Base-by-base conservation (phyloP, 1,140 invertebrate species). In the Megalonaias nervosa region DNA sequence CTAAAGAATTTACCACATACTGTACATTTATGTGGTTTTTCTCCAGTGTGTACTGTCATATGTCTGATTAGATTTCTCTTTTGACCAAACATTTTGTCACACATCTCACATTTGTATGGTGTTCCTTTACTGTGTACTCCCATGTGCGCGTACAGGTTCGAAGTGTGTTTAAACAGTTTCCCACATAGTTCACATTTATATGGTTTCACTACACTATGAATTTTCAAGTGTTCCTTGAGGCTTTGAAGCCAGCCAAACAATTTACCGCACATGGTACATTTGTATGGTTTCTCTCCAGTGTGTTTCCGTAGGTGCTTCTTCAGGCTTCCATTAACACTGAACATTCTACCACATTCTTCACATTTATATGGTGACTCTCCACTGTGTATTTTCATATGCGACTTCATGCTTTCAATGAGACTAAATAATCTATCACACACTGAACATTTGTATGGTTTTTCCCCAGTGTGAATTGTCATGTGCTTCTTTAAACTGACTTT, bases 301-400 rank as follows among this genome's bases (percentile, higher is more conserved):
- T 91, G 90, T 9, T 94, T 94, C 88, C 95, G 94, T 81, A 94
- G 91, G 92, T 86, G 95, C 93, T 92, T 95, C 94, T 89, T 97
- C 96, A 88, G 96, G 91, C 99, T 99, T 61, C 98, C 97, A 69
- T 97, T 98, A 88, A 99, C 97, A 15, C 96, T 98, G 90, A 99
- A 99, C 85, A 96, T 94, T 64, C 97, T 92, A 74, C 96, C 92
- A 91, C 97, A 98, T 17, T 96, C 93, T 60, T 95, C 93, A 87
- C 97, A 98, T 67, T 95, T 93, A 90, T 95, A 96, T 79, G 97
- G 96, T 84, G 96, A 95, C 75, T 87, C 84, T 60, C 97, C 97
- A 38, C 95, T 96, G 90, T 99, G 97, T 87, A 98, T 98, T 83
- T 97, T 92, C 62, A 98, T 91, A 91, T 98, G 97, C 55, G 67